Conservation (phyloP, 2,888 invertebrate genomes). For the Piscicola geometra region DNA sequence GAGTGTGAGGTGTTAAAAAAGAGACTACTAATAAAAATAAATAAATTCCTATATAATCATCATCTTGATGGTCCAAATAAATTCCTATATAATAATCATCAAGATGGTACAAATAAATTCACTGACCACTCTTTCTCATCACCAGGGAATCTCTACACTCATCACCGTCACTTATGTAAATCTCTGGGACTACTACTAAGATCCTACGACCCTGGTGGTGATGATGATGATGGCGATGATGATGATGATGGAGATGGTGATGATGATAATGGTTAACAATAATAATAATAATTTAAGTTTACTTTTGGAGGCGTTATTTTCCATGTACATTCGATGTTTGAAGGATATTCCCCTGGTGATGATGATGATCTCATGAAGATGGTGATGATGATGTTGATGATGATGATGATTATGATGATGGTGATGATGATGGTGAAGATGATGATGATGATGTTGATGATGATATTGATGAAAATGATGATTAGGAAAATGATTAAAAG, state of each 20-base stretch:
- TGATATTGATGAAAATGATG: conserved; percentile 19
- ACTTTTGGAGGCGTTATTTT: conserved; percentile 52
- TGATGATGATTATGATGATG: conserved; percentile 32
- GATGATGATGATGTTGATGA: conserved; percentile 19
- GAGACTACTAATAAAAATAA: too few relatives aligned
- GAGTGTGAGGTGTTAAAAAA: too few relatives aligned
- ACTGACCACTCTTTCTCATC: conserved; percentile 56
- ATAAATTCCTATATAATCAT: too few relatives aligned
- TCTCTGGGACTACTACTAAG: conserved; percentile 56
- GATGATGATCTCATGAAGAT: neutral
- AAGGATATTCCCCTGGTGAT: conserved; percentile 49
- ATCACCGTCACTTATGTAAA: conserved; percentile 52
- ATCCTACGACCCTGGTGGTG: conserved; percentile 49
- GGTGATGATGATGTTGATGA: conserved; percentile 8
- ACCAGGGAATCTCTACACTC: conserved; percentile 56
- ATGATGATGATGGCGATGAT: too few relatives aligned
- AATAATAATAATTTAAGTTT: neutral
- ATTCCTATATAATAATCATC: too few relatives aligned
- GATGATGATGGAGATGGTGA: too few relatives aligned
- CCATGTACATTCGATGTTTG: conserved; percentile 56
- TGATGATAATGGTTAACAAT: too few relatives aligned
- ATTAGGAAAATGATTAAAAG: conserved; percentile 24
- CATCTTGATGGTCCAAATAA: too few relatives aligned
- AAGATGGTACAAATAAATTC: too few relatives aligned
- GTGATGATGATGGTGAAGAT: conserved; percentile 28